phyloP scores from a whole-genome alignment of 1,140 invertebrate genomes.

The Cydia strobilella region DNA sequence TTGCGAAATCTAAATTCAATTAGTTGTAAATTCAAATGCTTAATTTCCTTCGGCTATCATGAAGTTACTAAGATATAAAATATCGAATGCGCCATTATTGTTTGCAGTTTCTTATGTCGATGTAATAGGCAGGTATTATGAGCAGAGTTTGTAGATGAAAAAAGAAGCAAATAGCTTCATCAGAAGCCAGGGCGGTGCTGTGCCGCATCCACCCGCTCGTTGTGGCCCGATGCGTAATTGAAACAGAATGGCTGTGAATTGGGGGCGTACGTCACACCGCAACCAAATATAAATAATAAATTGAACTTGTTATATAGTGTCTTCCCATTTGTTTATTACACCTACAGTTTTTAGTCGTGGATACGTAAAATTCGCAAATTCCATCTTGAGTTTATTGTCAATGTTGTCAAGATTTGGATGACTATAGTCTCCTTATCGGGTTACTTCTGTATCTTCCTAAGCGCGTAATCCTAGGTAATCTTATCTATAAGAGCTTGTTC shows the following conservation, averaged over 20 bases:
- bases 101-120: neutral
- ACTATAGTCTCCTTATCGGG: no score
- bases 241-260: conserved; percentile 38
- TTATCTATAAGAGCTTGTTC: no score
- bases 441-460: no score
- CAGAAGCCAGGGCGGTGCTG: conserved; percentile 1
- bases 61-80: conserved; percentile 7
- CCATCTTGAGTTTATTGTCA: no score
- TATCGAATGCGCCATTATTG: conserved; percentile 3
- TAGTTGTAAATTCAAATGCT: conserved; percentile 5
- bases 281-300: neutral
- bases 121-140: neutral
- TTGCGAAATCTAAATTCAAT: conserved; percentile 6
- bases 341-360: no score
- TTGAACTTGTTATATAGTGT: no score
- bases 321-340: no score
- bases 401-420: no score
- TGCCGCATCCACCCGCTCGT: conserved; percentile 28
- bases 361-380: no score
- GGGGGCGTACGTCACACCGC: conserved; percentile 38
- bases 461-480: no score
- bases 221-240: conserved; percentile 42
- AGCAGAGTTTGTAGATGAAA: neutral
- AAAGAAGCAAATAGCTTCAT: conserved; percentile 3
- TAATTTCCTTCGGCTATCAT: neutral